These are phyloP conservation scores for Fukomys damarensis DNA, from an alignment of 2,113 vertebrate genomes.

Conservation along the genomic window DNA sequence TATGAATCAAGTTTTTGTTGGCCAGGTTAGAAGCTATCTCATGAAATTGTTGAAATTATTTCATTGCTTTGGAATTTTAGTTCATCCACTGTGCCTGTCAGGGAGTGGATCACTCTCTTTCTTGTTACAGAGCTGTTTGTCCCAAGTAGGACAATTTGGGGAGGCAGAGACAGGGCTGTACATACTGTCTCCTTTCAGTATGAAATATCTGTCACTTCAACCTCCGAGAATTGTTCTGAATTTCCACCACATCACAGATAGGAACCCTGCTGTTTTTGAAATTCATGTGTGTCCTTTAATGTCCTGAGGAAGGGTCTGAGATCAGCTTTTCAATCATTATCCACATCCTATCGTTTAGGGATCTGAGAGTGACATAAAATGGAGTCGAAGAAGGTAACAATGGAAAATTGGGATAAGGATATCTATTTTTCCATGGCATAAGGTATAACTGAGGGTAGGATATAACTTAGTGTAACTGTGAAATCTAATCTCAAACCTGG, in stretches of 20 bases:
- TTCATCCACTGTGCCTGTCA: neutral
- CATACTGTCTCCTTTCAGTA: neutral
- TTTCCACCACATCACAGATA: neutral
- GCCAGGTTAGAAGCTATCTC: neutral
- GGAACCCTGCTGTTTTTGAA: neutral
- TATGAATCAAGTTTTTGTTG: neutral
- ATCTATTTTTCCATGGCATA: neutral
- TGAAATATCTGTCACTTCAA: neutral
- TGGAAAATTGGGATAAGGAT: neutral
- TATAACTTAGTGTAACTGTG: neutral
- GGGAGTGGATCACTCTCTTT: neutral
- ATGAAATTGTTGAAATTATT: neutral
- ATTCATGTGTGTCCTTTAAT: neutral
- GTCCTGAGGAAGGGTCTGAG: neutral
- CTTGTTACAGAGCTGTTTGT: neutral
- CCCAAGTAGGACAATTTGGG: neutral
- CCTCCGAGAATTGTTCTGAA: neutral
- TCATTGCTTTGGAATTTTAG: neutral
- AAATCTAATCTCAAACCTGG: slow-evolving; percentile 4
- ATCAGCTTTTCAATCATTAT: neutral
- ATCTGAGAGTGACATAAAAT: neutral
- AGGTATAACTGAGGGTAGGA: neutral
- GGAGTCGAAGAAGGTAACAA: neutral
- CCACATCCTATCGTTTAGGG: neutral
- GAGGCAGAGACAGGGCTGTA: neutral